phyloP scores from a whole-genome alignment of 2,888 invertebrate species.

The Ferrisia virgata region DNA sequence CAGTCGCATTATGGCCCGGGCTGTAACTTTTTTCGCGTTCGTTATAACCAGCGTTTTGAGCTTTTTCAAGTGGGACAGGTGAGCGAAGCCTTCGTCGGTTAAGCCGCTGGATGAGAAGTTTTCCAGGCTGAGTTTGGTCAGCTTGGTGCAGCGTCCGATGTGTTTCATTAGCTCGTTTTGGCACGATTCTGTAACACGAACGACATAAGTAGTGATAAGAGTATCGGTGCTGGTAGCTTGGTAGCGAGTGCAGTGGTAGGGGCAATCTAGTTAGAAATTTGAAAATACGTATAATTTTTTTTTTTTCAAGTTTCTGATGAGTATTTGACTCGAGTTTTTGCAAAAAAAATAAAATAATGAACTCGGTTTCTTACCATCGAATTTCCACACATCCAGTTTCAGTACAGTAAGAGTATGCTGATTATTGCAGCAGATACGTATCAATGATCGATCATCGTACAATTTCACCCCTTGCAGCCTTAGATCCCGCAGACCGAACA shows the following conservation, averaged over 20 bases:
- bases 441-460: slow-evolving; percentile 19
- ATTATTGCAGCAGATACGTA: slow-evolving; percentile 16
- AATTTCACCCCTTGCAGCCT: slow-evolving; percentile 25
- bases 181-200: not conserved
- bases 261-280: too few relatives aligned
- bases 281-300: not conserved
- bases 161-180: slow-evolving; percentile 32
- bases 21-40: slow-evolving; percentile 31
- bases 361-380: slow-evolving; percentile 17
- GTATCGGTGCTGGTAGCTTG: too few relatives aligned
- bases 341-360: not conserved
- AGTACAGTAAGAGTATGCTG: slow-evolving; percentile 18
- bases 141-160: slow-evolving; percentile 39
- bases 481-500: not conserved
- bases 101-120: slow-evolving; percentile 32
- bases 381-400: slow-evolving; percentile 39
- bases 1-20: slow-evolving; percentile 34
- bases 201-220: not conserved
- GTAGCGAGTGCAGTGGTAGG: too few relatives aligned
- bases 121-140: slow-evolving; percentile 34
- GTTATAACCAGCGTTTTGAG: slow-evolving; percentile 12
- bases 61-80: not conserved
- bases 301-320: not conserved
- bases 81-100: slow-evolving; percentile 35
- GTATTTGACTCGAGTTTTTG: not conserved